A percentile compares a stretch with the other conserved stretches of the same genome.
Conservation (phyloP, 2,888 invertebrate genomes). For the Tetropium fuscum region DNA sequence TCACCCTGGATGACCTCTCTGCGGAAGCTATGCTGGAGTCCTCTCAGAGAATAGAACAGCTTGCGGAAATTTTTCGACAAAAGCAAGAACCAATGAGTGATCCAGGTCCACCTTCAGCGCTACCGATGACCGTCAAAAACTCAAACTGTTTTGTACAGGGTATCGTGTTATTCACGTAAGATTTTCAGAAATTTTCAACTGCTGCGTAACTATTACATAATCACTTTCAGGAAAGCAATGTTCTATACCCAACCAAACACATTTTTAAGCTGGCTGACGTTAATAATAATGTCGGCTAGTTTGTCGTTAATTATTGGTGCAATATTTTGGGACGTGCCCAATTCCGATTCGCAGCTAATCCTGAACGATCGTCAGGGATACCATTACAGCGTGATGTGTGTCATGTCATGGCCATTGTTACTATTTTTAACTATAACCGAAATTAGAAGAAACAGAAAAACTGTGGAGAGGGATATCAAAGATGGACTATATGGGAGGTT, state of each 20-base stretch:
- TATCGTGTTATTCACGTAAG: slow-evolving; percentile 76
- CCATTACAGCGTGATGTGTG: slow-evolving; percentile 84
- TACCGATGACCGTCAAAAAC: slow-evolving; percentile 75
- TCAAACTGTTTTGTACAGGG: slow-evolving; percentile 78
- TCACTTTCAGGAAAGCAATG: slow-evolving; percentile 70
- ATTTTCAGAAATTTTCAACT: slow-evolving; percentile 18
- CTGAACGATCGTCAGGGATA: slow-evolving; percentile 85
- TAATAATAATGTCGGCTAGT: slow-evolving; percentile 82
- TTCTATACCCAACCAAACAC: slow-evolving; percentile 90
- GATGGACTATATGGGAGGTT: slow-evolving; percentile 84
- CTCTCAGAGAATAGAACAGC: slow-evolving; percentile 90
- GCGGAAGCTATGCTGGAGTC: slow-evolving; percentile 96
- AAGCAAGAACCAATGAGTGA: slow-evolving; percentile 75
- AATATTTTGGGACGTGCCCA: slow-evolving; percentile 90
- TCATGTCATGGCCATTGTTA: slow-evolving; percentile 83
- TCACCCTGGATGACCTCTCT: slow-evolving; percentile 92
- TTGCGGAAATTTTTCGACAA: slow-evolving; percentile 84
- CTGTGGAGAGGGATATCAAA: slow-evolving; percentile 84
- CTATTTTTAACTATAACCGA: slow-evolving; percentile 73
- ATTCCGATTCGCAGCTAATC: slow-evolving; percentile 78
- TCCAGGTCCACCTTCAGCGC: slow-evolving; percentile 83
- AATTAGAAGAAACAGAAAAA: slow-evolving; percentile 70
- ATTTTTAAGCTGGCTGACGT: slow-evolving; percentile 81
- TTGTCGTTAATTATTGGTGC: slow-evolving; percentile 88
- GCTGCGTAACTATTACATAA: slow-evolving; percentile 3